Evolutionary conservation across 2,113 vertebrate genomes (phyloP).

Genomic region (Rhinichthys klamathensis): DNA sequence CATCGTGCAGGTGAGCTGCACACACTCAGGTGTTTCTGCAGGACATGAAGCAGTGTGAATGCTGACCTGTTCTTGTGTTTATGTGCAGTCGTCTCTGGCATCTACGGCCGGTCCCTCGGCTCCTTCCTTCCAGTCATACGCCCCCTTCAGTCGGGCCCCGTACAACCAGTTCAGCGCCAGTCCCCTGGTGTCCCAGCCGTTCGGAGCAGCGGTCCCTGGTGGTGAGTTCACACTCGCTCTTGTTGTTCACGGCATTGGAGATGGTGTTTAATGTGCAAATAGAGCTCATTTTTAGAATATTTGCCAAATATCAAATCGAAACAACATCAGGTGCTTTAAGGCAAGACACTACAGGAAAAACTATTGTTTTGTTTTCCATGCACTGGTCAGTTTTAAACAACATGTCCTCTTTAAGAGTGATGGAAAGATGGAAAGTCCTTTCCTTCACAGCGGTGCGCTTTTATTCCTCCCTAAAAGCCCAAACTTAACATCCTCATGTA

Average conservation of each 20-base stretch:
- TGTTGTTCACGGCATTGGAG: neutral
- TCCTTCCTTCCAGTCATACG: conserved; percentile 88
- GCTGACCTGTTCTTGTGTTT: neutral
- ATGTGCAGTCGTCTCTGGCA: conserved; percentile 88
- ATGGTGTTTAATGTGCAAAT: neutral
- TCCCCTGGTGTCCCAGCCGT: conserved; percentile 84
- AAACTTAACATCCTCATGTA: no score
- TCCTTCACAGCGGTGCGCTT: no score
- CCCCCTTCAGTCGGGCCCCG: conserved; percentile 85
- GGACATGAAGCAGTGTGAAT: neutral
- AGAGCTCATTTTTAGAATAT: neutral
- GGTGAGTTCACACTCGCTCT: conserved; percentile 73
- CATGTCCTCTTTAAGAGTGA: no score
- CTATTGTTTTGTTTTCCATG: no score
- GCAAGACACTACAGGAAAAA: neutral
- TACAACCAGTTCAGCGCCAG: conserved; percentile 90
- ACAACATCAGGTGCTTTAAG: neutral
- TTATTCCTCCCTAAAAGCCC: no score
- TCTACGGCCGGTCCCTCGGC: conserved; percentile 76
- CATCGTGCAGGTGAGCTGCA: conserved; percentile 87
- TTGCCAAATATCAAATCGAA: neutral
- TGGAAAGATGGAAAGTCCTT: no score
- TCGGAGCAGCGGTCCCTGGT: conserved; percentile 79
- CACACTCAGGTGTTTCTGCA: neutral
- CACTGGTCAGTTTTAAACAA: no score